Evolutionary conservation across 1,140 invertebrate genomes (phyloP).

Genomic region (Hirudo medicinalis): DNA sequence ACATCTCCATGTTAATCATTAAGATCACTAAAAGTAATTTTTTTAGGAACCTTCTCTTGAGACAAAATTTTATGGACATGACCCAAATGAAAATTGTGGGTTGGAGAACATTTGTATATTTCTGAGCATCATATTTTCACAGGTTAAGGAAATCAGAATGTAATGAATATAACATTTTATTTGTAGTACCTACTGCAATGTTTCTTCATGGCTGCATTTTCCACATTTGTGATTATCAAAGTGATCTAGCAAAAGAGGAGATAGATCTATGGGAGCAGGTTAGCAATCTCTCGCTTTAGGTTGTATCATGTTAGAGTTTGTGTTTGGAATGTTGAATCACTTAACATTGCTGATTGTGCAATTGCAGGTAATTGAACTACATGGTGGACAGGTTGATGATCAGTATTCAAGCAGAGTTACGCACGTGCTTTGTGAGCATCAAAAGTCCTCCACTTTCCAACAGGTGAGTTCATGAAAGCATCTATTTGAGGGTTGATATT

Average conservation of each 20-base stretch:
- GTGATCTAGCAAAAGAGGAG: slow-evolving; percentile 46
- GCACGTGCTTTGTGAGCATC: slow-evolving; percentile 77
- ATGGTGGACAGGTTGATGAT: slow-evolving; percentile 76
- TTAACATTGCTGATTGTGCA: not conserved
- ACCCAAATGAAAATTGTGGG: not conserved
- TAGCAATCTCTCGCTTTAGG: slow-evolving; percentile 1
- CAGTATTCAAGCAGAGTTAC: slow-evolving; percentile 71
- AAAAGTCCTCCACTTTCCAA: slow-evolving; percentile 72
- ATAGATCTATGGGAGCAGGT: slow-evolving; percentile 57
- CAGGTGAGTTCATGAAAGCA: slow-evolving; percentile 45
- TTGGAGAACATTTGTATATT: slow-evolving; percentile 23
- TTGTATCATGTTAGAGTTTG: no score
- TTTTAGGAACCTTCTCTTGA: no score
- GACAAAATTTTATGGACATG: no score
- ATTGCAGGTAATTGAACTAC: slow-evolving; percentile 56
- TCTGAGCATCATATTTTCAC: no score
- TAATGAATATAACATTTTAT: no score
- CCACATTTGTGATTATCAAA: slow-evolving; percentile 61
- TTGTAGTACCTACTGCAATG: slow-evolving; percentile 65
- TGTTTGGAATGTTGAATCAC: not conserved
- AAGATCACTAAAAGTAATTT: no score
- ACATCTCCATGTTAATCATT: no score
- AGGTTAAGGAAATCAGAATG: no score
- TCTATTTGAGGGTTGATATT: not conserved
- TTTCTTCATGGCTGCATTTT: slow-evolving; percentile 85